Percentiles rank a stretch among this genome's conserved stretches.
phyloP scores from a whole-genome alignment of 2,888 invertebrate genomes.

The Colletes collaris region DNA sequence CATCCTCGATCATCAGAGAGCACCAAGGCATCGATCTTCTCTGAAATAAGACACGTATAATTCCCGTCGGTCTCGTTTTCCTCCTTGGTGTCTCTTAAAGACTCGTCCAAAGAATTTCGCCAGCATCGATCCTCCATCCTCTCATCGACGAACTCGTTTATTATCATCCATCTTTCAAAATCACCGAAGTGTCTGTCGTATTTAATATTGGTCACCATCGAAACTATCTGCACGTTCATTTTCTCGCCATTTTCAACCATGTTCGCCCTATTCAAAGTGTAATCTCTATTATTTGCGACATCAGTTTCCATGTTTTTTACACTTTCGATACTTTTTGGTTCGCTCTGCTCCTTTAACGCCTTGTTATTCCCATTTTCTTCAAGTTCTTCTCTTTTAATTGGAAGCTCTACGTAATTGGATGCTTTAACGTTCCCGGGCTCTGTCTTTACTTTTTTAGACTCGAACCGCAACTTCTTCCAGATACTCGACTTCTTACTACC shows the following conservation, averaged over 20 bases:
- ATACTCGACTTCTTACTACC: too few species aligned
- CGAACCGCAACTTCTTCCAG: too few species aligned
- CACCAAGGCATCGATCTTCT: slow-evolving; percentile 10
- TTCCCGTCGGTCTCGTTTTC: neutral
- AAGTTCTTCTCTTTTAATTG: too few species aligned
- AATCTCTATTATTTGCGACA: neutral
- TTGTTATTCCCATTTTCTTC: too few species aligned
- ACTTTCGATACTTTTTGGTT: too few species aligned
- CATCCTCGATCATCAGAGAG: too few species aligned
- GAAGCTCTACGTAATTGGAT: too few species aligned
- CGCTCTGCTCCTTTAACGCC: neutral
- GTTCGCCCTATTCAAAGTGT: neutral
- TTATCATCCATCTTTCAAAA: neutral
- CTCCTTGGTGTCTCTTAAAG: neutral
- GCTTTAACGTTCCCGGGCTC: too few species aligned
- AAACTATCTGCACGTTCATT: slow-evolving; percentile 28
- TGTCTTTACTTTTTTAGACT: too few species aligned
- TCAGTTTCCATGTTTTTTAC: neutral
- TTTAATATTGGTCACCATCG: slow-evolving; percentile 33
- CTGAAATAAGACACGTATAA: neutral
- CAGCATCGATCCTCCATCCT: neutral
- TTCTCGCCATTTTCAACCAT: neutral
- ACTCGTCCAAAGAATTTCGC: neutral
- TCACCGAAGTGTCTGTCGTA: slow-evolving; percentile 23
- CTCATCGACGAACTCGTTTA: neutral